Evolutionary conservation across 1,140 invertebrate species (phyloP).

Genomic region (Odontomachus brunneus): DNA sequence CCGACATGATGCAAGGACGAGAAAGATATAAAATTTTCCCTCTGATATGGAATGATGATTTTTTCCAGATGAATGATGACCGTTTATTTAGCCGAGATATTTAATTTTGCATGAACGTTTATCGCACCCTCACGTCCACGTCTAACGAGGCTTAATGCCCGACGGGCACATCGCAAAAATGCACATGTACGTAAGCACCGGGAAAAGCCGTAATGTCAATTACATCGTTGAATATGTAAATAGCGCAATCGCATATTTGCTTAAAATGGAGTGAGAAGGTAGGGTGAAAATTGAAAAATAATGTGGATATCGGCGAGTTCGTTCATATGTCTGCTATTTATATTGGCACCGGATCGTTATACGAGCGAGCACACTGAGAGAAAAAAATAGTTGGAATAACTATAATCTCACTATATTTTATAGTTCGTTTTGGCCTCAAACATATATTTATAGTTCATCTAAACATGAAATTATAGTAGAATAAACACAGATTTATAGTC

Average conservation of each 20-base stretch:
- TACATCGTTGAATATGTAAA: constrained; percentile 64
- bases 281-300: constrained; percentile 68
- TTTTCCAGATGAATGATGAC: too few species aligned
- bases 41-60: too few species aligned
- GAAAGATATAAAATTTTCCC: too few species aligned
- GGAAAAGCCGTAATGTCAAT: too few species aligned
- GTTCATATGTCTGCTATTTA: background rate
- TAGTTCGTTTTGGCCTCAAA: too few species aligned
- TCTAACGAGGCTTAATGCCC: constrained; percentile 42
- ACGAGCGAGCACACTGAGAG: background rate
- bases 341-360: background rate
- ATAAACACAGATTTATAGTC: too few species aligned
- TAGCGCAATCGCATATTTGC: constrained; percentile 27
- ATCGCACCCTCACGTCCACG: background rate
- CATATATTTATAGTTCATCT: too few species aligned
- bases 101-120: background rate
- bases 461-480: too few species aligned
- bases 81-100: constrained; percentile 12
- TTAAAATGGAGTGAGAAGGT: constrained; percentile 64
- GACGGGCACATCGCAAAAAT: constrained; percentile 37
- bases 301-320: constrained; percentile 12
- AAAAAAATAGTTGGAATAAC: too few species aligned
- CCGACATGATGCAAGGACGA: too few species aligned
- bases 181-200: too few species aligned
- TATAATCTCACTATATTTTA: too few species aligned